Evolutionary conservation across 2,113 vertebrate genomes (phyloP).

Genomic region (Symphodus melops): DNA sequence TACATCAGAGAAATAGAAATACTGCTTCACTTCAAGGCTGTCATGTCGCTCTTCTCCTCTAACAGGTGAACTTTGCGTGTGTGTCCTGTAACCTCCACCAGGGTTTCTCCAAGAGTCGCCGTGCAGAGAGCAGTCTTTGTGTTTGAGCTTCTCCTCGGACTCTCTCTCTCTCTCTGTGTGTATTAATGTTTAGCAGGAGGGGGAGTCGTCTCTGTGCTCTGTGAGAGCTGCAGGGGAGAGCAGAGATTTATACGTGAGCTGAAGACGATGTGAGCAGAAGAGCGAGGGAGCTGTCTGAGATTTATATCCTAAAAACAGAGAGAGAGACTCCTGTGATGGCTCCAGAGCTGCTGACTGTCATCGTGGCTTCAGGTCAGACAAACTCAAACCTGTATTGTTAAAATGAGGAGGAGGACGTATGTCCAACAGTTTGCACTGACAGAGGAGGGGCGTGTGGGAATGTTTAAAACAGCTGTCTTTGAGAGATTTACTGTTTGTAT

Average conservation of each 20-base stretch:
- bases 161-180: no score
- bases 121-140: background rate
- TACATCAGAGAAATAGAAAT: no score
- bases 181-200: conserved; percentile 47
- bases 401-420: background rate
- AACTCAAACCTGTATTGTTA: background rate
- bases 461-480: background rate
- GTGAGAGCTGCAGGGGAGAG: background rate
- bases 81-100: conserved; percentile 23
- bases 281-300: background rate
- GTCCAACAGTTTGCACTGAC: background rate
- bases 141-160: background rate
- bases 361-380: conserved; percentile 46
- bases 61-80: background rate
- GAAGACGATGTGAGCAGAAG: background rate
- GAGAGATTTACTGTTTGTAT: background rate
- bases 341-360: conserved; percentile 30
- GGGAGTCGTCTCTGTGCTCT: background rate
- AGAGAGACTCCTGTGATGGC: conserved; percentile 5
- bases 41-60: background rate
- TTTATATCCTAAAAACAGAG: no score
- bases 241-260: background rate
- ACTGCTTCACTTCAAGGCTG: no score
- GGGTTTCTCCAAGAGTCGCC: conserved; percentile 40
- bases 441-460: background rate